These are phyloP conservation scores for Diadophis punctatus DNA, from an alignment of 2,113 vertebrate species.

Conservation along the genomic window DNA sequence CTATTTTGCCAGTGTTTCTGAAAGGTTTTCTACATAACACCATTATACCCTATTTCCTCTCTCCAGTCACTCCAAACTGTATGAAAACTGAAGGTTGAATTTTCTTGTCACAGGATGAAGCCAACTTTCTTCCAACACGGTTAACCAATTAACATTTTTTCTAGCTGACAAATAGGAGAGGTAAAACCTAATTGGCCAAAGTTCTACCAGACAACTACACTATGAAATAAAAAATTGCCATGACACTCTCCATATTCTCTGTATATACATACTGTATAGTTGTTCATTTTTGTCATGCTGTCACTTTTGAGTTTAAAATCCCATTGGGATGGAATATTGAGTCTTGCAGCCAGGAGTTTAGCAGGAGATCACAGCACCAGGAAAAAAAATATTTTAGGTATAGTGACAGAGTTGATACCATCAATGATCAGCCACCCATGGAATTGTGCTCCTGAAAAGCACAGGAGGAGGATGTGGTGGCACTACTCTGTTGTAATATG, in stretches of 20 bases:
- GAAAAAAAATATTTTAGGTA: not conserved
- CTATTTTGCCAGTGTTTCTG: not conserved
- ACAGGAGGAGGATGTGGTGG: not conserved
- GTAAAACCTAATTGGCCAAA: not conserved
- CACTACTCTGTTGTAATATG: not conserved
- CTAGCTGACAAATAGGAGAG: not conserved
- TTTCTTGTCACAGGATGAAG: not conserved
- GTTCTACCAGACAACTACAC: not conserved
- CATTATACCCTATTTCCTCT: not conserved
- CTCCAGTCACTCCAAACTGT: not conserved
- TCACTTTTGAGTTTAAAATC: not conserved
- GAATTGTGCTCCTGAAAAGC: not conserved
- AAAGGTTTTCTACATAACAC: not conserved
- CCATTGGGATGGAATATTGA: not conserved
- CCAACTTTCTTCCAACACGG: not conserved
- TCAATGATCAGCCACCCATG: not conserved
- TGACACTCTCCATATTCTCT: not conserved
- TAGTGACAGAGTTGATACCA: not conserved
- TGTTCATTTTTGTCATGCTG: not conserved
- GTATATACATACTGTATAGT: not conserved
- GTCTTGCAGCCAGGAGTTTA: not conserved
- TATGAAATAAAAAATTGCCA: not conserved
- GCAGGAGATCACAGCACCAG: not conserved
- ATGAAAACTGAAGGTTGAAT: not conserved
- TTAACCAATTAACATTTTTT: not conserved